A percentile compares a stretch with the other conserved stretches of the same genome.
These are phyloP conservation scores for Pseudomyrmex gracilis DNA, from an alignment of 1,140 invertebrate genomes.

Conservation along the genomic window DNA sequence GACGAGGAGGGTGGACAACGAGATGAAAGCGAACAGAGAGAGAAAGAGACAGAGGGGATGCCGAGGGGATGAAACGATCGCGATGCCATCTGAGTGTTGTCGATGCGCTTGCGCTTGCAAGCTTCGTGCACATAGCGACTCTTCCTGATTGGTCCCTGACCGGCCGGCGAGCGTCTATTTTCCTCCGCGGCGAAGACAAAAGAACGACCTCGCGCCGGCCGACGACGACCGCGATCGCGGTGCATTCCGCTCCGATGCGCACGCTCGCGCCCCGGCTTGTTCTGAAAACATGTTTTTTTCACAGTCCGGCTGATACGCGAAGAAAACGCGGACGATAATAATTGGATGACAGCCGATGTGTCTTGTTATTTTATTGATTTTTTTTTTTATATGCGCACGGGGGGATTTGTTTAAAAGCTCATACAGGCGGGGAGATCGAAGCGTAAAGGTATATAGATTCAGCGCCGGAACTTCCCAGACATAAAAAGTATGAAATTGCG, in stretches of 20 bases:
- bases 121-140: background rate
- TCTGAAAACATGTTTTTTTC: background rate
- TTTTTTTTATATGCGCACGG: background rate
- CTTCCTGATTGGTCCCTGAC: slow-evolving; percentile 38
- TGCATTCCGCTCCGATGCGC: background rate
- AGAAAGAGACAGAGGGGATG: slow-evolving; percentile 39
- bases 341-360: background rate
- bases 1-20: background rate
- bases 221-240: background rate
- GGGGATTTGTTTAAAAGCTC: background rate
- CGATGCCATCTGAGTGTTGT: slow-evolving; percentile 60
- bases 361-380: slow-evolving; percentile 32
- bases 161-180: slow-evolving; percentile 61
- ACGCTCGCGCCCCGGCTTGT: background rate
- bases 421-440: no score
- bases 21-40: background rate
- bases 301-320: background rate
- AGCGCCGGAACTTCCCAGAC: no score
- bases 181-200: slow-evolving; percentile 29
- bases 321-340: background rate
- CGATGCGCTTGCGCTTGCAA: slow-evolving; percentile 63
- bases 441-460: no score
- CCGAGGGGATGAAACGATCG: slow-evolving; percentile 46
- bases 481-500: no score
- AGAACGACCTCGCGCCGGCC: slow-evolving; percentile 18